phyloP scores from a whole-genome alignment of 2,888 invertebrate genomes.

The Cheilosia grossa region DNA sequence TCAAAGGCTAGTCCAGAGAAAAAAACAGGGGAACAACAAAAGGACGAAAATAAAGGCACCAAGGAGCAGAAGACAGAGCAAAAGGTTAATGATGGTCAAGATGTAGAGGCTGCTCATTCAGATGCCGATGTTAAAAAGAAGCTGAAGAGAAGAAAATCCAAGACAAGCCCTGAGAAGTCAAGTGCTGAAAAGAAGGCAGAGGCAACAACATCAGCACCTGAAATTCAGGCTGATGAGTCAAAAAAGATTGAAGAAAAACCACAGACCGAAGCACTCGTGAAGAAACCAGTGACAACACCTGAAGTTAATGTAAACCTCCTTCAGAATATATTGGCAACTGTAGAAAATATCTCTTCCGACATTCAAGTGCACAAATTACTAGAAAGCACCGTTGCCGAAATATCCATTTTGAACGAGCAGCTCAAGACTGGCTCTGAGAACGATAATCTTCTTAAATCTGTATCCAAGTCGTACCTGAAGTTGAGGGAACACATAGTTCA shows the following conservation, averaged over 20 bases:
- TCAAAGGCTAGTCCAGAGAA: slow-evolving; percentile 45
- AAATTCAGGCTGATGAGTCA: not conserved
- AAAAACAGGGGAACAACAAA: not conserved
- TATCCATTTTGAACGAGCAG: slow-evolving; percentile 27
- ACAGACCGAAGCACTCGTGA: not conserved
- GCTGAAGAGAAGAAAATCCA: slow-evolving; percentile 9
- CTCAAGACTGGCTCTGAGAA: slow-evolving; percentile 25
- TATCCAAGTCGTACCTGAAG: slow-evolving; percentile 38
- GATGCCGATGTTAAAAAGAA: slow-evolving; percentile 4
- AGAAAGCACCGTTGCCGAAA: not conserved
- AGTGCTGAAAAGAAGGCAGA: not conserved
- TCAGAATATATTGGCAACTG: slow-evolving; percentile 8
- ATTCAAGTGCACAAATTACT: slow-evolving; percentile 8
- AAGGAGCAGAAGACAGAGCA: not conserved
- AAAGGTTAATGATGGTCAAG: not conserved
- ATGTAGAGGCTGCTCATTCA: not conserved
- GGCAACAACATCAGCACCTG: not conserved
- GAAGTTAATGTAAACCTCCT: slow-evolving; percentile 28
- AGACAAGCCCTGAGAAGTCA: slow-evolving; percentile 11
- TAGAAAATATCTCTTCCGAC: slow-evolving; percentile 19
- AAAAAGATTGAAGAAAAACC: not conserved
- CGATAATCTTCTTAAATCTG: slow-evolving; percentile 23
- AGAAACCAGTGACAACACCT: not conserved
- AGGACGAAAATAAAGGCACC: not conserved
- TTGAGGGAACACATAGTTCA: slow-evolving; percentile 34